Conservation (phyloP, 2,888 invertebrate species). For the Gnatocerus cornutus region DNA sequence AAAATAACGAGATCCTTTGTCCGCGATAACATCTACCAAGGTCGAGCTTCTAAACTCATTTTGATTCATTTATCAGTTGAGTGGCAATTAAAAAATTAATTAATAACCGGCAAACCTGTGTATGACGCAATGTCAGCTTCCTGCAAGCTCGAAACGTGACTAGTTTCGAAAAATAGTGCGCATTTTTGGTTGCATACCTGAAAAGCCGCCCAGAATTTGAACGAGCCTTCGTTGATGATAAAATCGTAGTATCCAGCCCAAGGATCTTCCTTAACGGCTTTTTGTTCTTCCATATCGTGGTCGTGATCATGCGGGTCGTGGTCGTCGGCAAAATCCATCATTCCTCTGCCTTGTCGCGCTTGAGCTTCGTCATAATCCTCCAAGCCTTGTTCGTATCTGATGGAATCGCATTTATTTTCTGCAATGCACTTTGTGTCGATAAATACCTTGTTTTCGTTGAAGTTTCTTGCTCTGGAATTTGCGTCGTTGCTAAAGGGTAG, state of each 20-base stretch:
- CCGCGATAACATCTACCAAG: conserved; percentile 36
- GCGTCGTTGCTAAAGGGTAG: conserved; percentile 61
- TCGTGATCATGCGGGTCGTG: conserved; percentile 72
- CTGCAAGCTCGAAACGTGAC: conserved; percentile 28
- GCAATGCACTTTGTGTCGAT: conserved; percentile 21
- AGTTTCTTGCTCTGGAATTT: conserved; percentile 46
- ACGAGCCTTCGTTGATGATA: conserved; percentile 89
- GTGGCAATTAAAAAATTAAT: conserved; percentile 30
- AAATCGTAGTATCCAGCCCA: conserved; percentile 90
- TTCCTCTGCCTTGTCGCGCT: conserved; percentile 66
- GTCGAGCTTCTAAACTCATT: conserved; percentile 11
- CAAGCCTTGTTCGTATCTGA: conserved; percentile 65
- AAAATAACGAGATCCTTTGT: conserved; percentile 47
- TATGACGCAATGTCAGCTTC: conserved; percentile 26
- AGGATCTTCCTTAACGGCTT: conserved; percentile 79
- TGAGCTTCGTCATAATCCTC: conserved; percentile 66
- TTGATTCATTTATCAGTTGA: conserved; percentile 29
- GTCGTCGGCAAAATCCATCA: conserved; percentile 72
- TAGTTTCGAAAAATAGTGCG: conserved; percentile 29
- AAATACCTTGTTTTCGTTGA: conserved; percentile 59
- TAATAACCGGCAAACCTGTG: conserved; percentile 21
- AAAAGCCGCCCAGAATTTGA: conserved; percentile 92
- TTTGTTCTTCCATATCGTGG: conserved; percentile 72
- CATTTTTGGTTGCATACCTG: conserved; percentile 74
- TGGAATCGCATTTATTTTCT: conserved; percentile 25